These are phyloP conservation scores for Cydia pomonella DNA, from an alignment of 1,140 invertebrate species.

Conservation along the genomic window DNA sequence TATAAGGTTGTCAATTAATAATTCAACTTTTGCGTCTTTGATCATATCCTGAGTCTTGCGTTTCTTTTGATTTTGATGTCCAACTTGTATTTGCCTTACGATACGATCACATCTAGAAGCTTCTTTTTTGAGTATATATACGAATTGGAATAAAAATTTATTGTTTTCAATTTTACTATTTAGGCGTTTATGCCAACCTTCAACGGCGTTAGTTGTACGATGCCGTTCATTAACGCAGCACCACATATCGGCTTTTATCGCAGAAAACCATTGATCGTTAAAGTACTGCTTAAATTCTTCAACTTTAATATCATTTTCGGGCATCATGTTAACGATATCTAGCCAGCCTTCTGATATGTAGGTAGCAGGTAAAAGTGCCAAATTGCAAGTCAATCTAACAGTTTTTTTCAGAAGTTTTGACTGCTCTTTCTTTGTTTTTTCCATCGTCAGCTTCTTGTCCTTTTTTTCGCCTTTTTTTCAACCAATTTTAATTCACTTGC, in stretches of 20 bases:
- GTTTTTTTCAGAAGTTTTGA: neutral
- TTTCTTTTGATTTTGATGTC: slow-evolving; percentile 9
- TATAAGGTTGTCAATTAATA: slow-evolving; percentile 10
- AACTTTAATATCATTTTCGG: neutral
- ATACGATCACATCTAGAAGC: neutral
- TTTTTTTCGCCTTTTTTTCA: slow-evolving; percentile 9
- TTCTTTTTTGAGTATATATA: neutral
- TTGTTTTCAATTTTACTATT: neutral
- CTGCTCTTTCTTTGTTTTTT: neutral
- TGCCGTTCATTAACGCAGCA: slow-evolving; percentile 4
- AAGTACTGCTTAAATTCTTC: slow-evolving; percentile 19
- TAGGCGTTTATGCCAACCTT: slow-evolving; percentile 24
- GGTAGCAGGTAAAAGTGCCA: slow-evolving; percentile 15
- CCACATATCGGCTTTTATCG: slow-evolving; percentile 21
- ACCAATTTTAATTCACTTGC: slow-evolving; percentile 19
- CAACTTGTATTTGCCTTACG: slow-evolving; percentile 3
- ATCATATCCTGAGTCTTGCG: neutral
- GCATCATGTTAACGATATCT: slow-evolving; percentile 11
- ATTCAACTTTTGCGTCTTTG: slow-evolving; percentile 18
- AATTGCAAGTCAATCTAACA: slow-evolving; percentile 6
- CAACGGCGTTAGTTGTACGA: slow-evolving; percentile 19
- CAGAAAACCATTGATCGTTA: neutral
- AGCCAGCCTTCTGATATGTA: slow-evolving; percentile 24
- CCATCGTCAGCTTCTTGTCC: neutral
- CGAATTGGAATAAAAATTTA: neutral